Evolutionary conservation across 2,888 invertebrate species (phyloP).

Genomic region (Diogma glabrata): DNA sequence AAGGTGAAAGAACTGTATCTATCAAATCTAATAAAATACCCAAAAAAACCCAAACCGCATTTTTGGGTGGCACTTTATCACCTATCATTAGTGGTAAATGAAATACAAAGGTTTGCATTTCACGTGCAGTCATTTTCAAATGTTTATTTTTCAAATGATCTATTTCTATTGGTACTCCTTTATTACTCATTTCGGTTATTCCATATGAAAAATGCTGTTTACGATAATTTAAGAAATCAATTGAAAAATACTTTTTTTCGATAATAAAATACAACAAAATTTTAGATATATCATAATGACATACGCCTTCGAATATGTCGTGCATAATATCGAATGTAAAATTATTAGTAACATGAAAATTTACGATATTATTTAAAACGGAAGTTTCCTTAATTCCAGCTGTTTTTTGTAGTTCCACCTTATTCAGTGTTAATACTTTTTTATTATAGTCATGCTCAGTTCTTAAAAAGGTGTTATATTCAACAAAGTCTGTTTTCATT

Average conservation of each 20-base stretch:
- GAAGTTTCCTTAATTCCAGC: conserved; percentile 11
- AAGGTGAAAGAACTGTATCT: not conserved
- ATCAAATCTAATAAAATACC: conserved; percentile 10
- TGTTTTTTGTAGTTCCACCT: not conserved
- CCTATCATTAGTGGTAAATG: conserved; percentile 13
- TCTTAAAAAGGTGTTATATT: not conserved
- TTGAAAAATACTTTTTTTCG: not conserved
- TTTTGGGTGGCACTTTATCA: not conserved
- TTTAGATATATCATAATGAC: not conserved
- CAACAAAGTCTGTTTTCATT: not conserved
- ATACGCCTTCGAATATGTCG: conserved; percentile 12
- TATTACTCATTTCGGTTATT: not conserved
- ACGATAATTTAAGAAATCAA: conserved; percentile 1
- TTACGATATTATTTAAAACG: conserved; percentile 8
- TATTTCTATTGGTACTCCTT: not conserved
- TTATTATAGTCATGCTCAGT: not conserved
- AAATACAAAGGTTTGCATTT: conserved; percentile 12
- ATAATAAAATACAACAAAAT: conserved; percentile 1
- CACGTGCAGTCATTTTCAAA: conserved; percentile 4
- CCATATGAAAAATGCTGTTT: conserved; percentile 1
- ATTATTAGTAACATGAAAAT: conserved; percentile 14
- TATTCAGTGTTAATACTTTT: not conserved
- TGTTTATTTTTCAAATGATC: conserved; percentile 6
- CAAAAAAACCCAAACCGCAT: conserved; percentile 13
- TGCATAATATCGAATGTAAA: conserved; percentile 15